Conservation (phyloP, 2,888 invertebrate species). For the Rotaria sp. region DNA sequence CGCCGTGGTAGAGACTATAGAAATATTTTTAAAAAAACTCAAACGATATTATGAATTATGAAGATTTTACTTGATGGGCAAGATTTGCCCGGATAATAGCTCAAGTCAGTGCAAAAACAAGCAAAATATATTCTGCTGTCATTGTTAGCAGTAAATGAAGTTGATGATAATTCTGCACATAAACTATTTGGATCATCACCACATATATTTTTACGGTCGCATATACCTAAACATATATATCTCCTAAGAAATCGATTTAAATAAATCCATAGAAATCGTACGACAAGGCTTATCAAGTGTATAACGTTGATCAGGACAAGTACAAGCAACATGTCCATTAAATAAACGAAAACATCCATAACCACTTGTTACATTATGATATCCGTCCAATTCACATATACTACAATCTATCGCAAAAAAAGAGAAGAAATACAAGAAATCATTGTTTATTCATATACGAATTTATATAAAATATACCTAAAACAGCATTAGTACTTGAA, state of each 20-base stretch:
- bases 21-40: background rate
- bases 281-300: background rate
- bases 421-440: background rate
- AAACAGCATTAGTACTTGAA: background rate
- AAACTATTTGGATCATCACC: background rate
- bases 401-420: background rate
- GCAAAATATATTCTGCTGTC: background rate
- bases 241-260: background rate
- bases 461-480: background rate
- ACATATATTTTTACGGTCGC: background rate
- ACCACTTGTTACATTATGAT: background rate
- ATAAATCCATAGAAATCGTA: background rate
- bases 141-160: background rate
- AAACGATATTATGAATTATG: background rate
- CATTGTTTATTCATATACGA: background rate
- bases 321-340: background rate
- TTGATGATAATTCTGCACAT: background rate
- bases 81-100: background rate
- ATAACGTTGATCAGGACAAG: conserved; percentile 2
- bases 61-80: background rate
- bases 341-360: background rate
- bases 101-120: background rate
- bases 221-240: background rate
- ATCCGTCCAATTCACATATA: background rate
- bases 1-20: background rate